These are phyloP conservation scores for Bursaphelenchus okinawaensis DNA, from an alignment of 2,888 invertebrate species.

Conservation along the genomic window DNA sequence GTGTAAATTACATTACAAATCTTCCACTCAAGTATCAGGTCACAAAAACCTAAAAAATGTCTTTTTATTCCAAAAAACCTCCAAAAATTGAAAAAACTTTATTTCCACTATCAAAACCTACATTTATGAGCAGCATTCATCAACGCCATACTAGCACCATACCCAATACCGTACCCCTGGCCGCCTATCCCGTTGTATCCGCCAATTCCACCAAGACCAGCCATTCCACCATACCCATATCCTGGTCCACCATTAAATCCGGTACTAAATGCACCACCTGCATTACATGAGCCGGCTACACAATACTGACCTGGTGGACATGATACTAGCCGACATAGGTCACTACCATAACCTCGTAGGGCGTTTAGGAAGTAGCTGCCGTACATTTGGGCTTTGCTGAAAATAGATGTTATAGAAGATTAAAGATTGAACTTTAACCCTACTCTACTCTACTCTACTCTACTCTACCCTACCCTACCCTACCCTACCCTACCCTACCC, in stretches of 20 bases:
- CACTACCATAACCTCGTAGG: conserved; percentile 50
- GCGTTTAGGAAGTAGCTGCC: conserved; percentile 50
- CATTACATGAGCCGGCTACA: conserved; percentile 47
- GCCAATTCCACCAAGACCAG: conserved; percentile 12
- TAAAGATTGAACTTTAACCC: too few relatives aligned
- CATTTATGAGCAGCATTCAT: conserved; percentile 25
- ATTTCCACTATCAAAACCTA: conserved; percentile 15
- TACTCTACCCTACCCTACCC: too few relatives aligned
- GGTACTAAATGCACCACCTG: conserved; percentile 25
- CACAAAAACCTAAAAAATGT: too few relatives aligned
- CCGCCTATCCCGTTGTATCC: too few relatives aligned
- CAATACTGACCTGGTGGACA: conserved; percentile 56
- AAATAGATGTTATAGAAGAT: too few relatives aligned
- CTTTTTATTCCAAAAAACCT: too few relatives aligned
- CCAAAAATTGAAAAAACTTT: conserved; percentile 12
- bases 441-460: too few relatives aligned
- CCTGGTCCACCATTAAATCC: conserved; percentile 22
- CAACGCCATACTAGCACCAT: conserved; percentile 12
- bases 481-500: too few relatives aligned
- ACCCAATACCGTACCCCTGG: conserved; percentile 18
- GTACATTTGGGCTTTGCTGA: conserved; percentile 16
- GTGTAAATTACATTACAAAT: too few relatives aligned
- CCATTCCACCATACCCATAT: conserved; percentile 10
- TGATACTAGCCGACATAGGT: conserved; percentile 49
- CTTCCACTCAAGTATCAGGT: neutral